These are phyloP conservation scores for Yasuhikotakia modesta DNA, from an alignment of 2,797 vertebrate genomes.

Conservation along the genomic window DNA sequence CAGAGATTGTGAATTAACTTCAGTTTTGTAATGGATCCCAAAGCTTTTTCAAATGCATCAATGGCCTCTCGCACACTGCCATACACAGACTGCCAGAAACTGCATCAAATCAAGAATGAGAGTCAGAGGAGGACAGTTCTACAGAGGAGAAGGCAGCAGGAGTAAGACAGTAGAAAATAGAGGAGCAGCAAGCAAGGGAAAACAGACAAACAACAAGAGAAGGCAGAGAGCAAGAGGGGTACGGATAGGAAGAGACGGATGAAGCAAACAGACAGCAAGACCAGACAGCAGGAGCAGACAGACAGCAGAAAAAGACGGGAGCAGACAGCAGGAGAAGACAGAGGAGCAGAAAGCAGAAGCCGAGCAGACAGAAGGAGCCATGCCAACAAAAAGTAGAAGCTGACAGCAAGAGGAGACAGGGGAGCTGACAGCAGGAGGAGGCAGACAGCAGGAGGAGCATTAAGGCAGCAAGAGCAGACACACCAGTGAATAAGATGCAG, in stretches of 20 bases:
- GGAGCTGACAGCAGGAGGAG: too few species aligned
- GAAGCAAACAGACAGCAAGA: conserved; percentile 74
- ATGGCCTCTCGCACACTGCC: conserved; percentile 77
- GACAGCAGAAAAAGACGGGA: too few species aligned
- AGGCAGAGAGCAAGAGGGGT: background rate
- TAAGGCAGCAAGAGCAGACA: conserved; percentile 51
- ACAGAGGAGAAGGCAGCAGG: background rate
- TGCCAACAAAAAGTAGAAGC: too few species aligned
- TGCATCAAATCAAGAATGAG: conserved; percentile 58
- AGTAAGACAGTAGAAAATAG: background rate
- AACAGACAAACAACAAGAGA: background rate
- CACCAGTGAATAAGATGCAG: conserved; percentile 92
- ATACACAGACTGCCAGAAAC: conserved; percentile 88
- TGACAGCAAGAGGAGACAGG: background rate
- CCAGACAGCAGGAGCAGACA: background rate
- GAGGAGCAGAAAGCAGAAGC: too few species aligned
- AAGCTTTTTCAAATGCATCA: conserved; percentile 89
- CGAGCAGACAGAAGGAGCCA: background rate
- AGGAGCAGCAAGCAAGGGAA: background rate
- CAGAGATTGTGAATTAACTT: conserved; percentile 90
- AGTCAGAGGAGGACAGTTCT: background rate
- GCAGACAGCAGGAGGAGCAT: background rate
- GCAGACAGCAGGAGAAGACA: too few species aligned
- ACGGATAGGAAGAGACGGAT: too few species aligned
- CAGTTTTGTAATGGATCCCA: conserved; percentile 83